phyloP scores from a whole-genome alignment of 2,888 invertebrate genomes.

The Pandemis corylana region DNA sequence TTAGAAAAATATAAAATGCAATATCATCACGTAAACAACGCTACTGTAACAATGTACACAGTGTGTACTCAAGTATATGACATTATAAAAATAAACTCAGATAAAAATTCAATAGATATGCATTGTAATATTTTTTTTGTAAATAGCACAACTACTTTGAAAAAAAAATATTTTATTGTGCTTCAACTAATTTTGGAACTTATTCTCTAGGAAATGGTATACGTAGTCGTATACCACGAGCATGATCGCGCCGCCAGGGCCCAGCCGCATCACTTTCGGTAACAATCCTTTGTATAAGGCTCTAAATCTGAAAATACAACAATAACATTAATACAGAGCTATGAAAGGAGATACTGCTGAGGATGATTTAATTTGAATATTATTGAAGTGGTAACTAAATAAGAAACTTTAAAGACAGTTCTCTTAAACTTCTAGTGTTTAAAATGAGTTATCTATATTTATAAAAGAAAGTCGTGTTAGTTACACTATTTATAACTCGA shows the following conservation, averaged over 20 bases:
- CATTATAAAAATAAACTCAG: not conserved
- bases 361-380: too few relatives aligned
- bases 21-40: too few relatives aligned
- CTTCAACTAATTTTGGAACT: slow-evolving; percentile 54
- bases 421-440: too few relatives aligned
- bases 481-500: too few relatives aligned
- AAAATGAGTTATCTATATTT: too few relatives aligned
- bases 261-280: slow-evolving; percentile 95
- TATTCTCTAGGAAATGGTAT: slow-evolving; percentile 88
- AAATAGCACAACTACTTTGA: not conserved
- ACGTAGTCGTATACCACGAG: slow-evolving; percentile 95
- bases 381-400: too few relatives aligned
- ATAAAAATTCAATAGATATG: not conserved
- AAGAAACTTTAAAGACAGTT: too few relatives aligned
- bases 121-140: not conserved
- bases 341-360: too few relatives aligned
- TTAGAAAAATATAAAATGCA: not conserved
- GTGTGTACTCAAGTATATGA: not conserved
- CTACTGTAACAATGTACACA: not conserved
- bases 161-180: not conserved
- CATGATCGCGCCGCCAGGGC: slow-evolving; percentile 98
- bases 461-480: too few relatives aligned
- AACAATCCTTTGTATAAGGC: slow-evolving; percentile 96
- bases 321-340: too few relatives aligned
- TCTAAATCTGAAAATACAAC: slow-evolving; percentile 84